Percentiles rank a stretch among this genome's conserved stretches.
phyloP scores from a whole-genome alignment of 2,797 vertebrate species.

The Clarias laeviceps region DNA sequence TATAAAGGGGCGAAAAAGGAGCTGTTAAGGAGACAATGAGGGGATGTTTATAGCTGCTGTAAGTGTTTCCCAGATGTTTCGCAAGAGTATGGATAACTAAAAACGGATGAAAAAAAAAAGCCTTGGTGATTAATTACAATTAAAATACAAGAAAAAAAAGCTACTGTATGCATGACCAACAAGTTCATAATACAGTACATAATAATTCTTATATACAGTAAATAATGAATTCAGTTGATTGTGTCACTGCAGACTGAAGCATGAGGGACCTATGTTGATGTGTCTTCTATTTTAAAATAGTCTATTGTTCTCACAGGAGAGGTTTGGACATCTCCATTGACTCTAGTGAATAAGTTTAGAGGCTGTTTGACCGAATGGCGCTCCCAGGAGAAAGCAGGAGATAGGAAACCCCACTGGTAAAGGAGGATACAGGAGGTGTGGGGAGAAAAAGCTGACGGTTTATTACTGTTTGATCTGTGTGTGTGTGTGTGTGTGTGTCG shows the following conservation, averaged over 20 bases:
- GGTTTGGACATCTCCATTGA: conserved; percentile 10
- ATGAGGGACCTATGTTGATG: background rate
- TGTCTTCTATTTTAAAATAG: conserved; percentile 23
- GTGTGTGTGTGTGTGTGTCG: background rate
- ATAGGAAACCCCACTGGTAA: conserved; percentile 19
- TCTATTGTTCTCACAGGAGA: background rate
- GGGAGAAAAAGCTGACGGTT: conserved; percentile 24
- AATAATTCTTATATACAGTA: background rate
- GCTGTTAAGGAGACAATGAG: background rate
- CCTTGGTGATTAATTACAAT: background rate
- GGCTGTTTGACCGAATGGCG: background rate
- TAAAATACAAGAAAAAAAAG: no score
- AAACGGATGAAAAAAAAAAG: background rate
- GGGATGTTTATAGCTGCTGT: conserved; percentile 3
- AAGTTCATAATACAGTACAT: background rate
- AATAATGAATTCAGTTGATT: background rate
- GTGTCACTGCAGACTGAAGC: background rate
- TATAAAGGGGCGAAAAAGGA: background rate
- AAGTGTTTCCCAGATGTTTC: background rate
- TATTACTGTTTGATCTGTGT: conserved; percentile 30
- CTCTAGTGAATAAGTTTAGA: background rate
- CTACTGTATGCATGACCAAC: no score
- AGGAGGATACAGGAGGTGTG: conserved; percentile 19
- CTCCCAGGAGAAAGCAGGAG: conserved; percentile 12
- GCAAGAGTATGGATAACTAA: background rate